Base-by-base conservation (phyloP, 2,888 invertebrate genomes). In the Lymantria dispar region DNA sequence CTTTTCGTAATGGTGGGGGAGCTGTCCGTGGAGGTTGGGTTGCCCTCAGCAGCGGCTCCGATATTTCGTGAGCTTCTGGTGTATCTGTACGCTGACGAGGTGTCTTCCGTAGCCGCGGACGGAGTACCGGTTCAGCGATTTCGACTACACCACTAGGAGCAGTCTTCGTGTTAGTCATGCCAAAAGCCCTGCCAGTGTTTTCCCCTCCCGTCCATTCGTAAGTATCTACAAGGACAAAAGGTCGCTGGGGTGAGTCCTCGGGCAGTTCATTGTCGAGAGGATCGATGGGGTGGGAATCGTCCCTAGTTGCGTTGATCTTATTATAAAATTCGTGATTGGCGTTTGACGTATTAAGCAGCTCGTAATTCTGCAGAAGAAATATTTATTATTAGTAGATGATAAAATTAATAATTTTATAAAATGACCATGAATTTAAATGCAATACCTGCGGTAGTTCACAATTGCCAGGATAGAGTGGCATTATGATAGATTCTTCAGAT, bases 391-490 rank as follows among this genome's bases (percentile, higher is more conserved):
- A n/a, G n/a, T n/a, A n/a, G n/a, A n/a, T n/a, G n/a, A n/a, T n/a
- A n/a, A n/a, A n/a, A n/a, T n/a, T n/a, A n/a, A n/a, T n/a, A n/a
- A n/a, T n/a, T n/a, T n/a, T n/a, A 12, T n/a, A 38, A 3, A 38
- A 38, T 12, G 33, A 33, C n/a, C 3, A 38, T n/a, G 3, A 38
- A n/a, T n/a, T n/a, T n/a, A n/a, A 36, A 36, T 36, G 7, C 36
- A n/a, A 5, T 62, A 93, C 93, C 68, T 91, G 85, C 45, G 94
- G 94, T 58, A 95, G 84, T 75, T 94, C 93, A 74, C 97, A 98
- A 65, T 96, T 94, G 3, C 96, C 97, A 0, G 95, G 93, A 68
- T 94, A 94, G 1, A 98, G 91, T 0, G 95, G 95, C 57, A 97
- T 81, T 47, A 94, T 94, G 0, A 96, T 93, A 0, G 96, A 93